phyloP scores from a whole-genome alignment of 2,797 vertebrate genomes.

The Australoheros facetus region DNA sequence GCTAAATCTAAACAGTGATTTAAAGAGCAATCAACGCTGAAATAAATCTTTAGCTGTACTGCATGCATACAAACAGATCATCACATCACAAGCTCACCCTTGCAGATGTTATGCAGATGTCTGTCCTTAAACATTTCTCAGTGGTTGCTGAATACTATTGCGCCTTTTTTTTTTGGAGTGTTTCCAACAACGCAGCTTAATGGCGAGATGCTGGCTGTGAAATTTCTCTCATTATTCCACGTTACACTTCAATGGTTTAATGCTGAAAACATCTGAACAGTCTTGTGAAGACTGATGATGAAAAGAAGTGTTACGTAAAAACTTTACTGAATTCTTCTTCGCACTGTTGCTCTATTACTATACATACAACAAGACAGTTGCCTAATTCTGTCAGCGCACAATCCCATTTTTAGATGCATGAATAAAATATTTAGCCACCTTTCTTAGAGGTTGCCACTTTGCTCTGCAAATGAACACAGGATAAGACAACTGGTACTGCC shows the following conservation, averaged over 20 bases:
- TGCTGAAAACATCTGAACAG: conserved; percentile 22
- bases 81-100: background rate
- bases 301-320: conserved; percentile 53
- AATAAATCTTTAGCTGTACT: background rate
- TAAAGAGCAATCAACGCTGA: background rate
- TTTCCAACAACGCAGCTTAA: background rate
- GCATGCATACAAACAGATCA: background rate
- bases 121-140: background rate
- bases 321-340: background rate
- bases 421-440: conserved; percentile 80
- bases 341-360: conserved; percentile 47
- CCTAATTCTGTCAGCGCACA: conserved; percentile 76
- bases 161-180: background rate
- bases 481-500: conserved; percentile 41
- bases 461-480: conserved; percentile 57
- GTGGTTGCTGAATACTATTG: background rate
- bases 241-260: conserved; percentile 38
- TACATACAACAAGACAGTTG: conserved; percentile 58
- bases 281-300: conserved; percentile 15
- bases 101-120: background rate
- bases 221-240: conserved; percentile 37
- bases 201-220: conserved; percentile 23
- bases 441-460: conserved; percentile 58
- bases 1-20: background rate
- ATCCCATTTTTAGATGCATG: conserved; percentile 78